A percentile compares a stretch with the other conserved stretches of the same genome.
phyloP scores from a whole-genome alignment of 2,888 invertebrate species.

The Sinhomidia bicolor region DNA sequence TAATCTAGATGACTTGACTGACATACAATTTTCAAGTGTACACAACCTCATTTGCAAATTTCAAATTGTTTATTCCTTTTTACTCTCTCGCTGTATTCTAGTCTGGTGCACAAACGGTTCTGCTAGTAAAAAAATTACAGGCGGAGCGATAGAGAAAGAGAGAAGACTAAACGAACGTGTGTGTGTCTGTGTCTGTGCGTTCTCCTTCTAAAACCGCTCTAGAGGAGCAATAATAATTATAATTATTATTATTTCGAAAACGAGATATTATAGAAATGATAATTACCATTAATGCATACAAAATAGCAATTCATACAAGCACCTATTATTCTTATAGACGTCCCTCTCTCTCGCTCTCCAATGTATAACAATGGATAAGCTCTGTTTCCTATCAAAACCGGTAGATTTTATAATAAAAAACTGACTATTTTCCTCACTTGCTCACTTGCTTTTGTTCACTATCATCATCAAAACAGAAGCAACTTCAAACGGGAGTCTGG shows the following conservation, averaged over 20 bases:
- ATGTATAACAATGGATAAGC: conserved; percentile 63
- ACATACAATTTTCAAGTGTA: conserved; percentile 15
- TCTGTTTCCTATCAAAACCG: conserved; percentile 60
- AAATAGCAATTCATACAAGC: too few relatives aligned
- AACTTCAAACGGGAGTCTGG: not conserved
- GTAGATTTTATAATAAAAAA: conserved; percentile 19
- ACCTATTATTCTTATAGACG: not conserved
- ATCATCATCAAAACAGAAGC: too few relatives aligned
- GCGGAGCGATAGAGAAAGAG: too few relatives aligned
- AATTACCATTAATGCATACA: not conserved
- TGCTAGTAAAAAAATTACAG: not conserved
- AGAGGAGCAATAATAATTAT: not conserved
- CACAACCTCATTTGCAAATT: conserved; percentile 46
- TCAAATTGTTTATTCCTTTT: not conserved
- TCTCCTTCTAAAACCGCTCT: not conserved
- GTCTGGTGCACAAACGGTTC: not conserved
- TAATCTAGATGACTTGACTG: conserved; percentile 26
- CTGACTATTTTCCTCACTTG: not conserved
- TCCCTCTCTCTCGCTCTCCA: not conserved
- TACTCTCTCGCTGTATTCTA: not conserved
- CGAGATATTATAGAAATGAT: not conserved
- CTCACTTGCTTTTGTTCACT: too few relatives aligned
- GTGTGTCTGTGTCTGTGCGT: too few relatives aligned
- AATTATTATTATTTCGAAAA: conserved; percentile 16
- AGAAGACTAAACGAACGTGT: too few relatives aligned